Evolutionary conservation across 2,888 invertebrate genomes (phyloP).

Genomic region (Phasia obesa): DNA sequence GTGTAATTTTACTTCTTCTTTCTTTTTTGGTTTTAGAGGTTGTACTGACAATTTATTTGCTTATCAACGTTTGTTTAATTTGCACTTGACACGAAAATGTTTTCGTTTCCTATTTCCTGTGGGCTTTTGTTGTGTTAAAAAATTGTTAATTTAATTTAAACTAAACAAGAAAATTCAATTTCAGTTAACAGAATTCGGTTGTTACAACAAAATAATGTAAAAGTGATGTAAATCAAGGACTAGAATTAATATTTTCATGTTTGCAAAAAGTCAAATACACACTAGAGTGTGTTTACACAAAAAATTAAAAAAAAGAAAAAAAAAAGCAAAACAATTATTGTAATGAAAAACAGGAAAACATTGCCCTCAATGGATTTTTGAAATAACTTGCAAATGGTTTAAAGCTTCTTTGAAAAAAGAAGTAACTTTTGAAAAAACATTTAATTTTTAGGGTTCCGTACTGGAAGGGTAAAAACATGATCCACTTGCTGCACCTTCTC

Average conservation of each 20-base stretch:
- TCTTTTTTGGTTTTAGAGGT: background rate
- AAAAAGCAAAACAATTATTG: too few species aligned
- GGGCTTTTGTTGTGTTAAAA: background rate
- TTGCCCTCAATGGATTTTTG: too few species aligned
- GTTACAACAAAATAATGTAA: background rate
- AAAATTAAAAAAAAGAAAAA: too few species aligned
- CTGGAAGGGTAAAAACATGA: too few species aligned
- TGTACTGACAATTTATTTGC: slow-evolving; percentile 54
- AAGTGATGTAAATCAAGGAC: slow-evolving; percentile 8
- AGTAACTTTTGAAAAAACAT: too few species aligned
- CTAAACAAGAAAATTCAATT: slow-evolving; percentile 66
- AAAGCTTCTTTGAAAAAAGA: too few species aligned
- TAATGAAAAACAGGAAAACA: too few species aligned
- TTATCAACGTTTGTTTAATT: slow-evolving; percentile 75
- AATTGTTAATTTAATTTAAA: slow-evolving; percentile 56
- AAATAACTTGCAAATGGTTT: too few species aligned
- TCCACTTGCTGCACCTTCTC: too few species aligned
- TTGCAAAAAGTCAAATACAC: background rate
- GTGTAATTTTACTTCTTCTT: slow-evolving; percentile 6
- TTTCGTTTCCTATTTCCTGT: slow-evolving; percentile 27
- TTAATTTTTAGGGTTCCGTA: too few species aligned
- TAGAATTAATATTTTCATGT: background rate
- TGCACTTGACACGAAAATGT: slow-evolving; percentile 76
- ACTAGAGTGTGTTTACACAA: background rate
- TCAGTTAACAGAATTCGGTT: slow-evolving; percentile 4